Conservation (phyloP, 2,113 vertebrate species). For the Osmerus mordax region DNA sequence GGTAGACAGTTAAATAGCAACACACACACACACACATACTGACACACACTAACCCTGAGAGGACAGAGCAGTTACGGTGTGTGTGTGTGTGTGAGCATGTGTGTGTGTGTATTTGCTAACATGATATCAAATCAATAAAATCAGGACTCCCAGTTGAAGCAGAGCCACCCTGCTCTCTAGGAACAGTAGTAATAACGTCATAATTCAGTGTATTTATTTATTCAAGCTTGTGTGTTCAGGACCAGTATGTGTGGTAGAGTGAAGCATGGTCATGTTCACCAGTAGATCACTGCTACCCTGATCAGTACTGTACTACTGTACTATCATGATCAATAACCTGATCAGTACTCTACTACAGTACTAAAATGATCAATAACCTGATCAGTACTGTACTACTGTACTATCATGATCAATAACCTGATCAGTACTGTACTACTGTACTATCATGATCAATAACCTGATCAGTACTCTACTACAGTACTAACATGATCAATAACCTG, state of each 20-base stretch:
- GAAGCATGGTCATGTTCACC: constrained; percentile 1
- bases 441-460: constrained; percentile 14
- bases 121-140: neutral
- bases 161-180: neutral
- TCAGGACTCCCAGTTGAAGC: constrained; percentile 3
- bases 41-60: constrained; percentile 19
- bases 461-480: too few species aligned
- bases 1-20: constrained; percentile 30
- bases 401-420: too few species aligned
- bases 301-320: too few species aligned
- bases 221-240: constrained; percentile 46
- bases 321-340: too few species aligned
- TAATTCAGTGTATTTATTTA: constrained; percentile 41
- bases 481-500: too few species aligned
- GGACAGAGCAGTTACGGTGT: neutral
- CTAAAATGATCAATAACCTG: constrained; percentile 26
- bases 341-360: too few species aligned
- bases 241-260: constrained; percentile 17
- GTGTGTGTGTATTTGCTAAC: neutral
- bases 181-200: constrained; percentile 14
- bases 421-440: too few species aligned
- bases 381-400: constrained; percentile 36
- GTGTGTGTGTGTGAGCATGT: neutral
- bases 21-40: constrained; percentile 9
- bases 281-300: too few species aligned